A percentile compares a stretch with the other conserved stretches of the same genome.
Conservation (phyloP, 2,888 invertebrate genomes). For the Netelia melanura region DNA sequence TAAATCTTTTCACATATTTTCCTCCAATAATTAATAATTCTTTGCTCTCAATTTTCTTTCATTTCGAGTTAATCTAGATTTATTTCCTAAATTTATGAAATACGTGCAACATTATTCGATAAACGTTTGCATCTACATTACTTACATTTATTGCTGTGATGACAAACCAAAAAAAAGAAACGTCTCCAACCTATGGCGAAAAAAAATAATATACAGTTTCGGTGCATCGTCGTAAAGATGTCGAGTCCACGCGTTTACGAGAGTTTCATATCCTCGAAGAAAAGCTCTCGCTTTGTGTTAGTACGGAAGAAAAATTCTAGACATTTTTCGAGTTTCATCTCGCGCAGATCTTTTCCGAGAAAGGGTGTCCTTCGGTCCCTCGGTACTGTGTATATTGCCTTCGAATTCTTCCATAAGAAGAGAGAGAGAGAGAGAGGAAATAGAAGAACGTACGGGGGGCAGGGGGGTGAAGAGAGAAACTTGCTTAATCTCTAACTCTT, state of each 20-base stretch:
- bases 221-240: constrained; percentile 25
- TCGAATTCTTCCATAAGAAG: neutral
- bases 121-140: too few species aligned
- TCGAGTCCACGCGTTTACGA: constrained; percentile 11
- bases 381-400: constrained; percentile 26
- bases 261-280: constrained; percentile 23
- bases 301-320: constrained; percentile 55
- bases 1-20: too few species aligned
- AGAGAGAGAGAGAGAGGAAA: too few species aligned
- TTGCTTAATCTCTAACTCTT: constrained; percentile 63
- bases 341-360: constrained; percentile 15
- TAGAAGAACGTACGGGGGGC: too few species aligned
- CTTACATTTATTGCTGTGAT: too few species aligned
- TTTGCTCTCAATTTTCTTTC: too few species aligned
- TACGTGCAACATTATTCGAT: too few species aligned
- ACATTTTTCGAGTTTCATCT: constrained; percentile 52
- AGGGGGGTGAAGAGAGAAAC: constrained; percentile 6
- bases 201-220: constrained; percentile 38
- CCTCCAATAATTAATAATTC: too few species aligned
- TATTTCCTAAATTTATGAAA: too few species aligned
- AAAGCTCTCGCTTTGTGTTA: neutral
- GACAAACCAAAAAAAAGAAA: too few species aligned
- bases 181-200: neutral
- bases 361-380: constrained; percentile 62
- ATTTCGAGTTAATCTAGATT: too few species aligned